Evolutionary conservation across 2,888 invertebrate species (phyloP).

Genomic region (Lycia hirtaria): DNA sequence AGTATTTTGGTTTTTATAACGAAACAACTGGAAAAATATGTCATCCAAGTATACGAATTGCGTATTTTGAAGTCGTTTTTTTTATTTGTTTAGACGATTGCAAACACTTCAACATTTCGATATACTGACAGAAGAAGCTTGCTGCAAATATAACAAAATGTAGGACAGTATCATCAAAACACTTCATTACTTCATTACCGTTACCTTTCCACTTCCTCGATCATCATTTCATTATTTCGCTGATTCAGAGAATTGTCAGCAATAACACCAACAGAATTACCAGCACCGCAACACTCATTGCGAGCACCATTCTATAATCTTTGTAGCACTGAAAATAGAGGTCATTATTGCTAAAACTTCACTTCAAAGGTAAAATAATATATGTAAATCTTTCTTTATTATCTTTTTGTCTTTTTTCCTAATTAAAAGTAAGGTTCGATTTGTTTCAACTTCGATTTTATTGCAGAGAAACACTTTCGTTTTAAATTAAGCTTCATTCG

Average conservation of each 20-base stretch:
- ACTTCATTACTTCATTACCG: no score
- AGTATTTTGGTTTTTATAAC: no score
- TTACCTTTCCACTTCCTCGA: no score
- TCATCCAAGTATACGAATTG: no score
- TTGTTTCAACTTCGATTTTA: constrained; percentile 56
- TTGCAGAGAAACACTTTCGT: constrained; percentile 32
- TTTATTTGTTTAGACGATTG: no score
- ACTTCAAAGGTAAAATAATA: constrained; percentile 4
- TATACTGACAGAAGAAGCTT: no score
- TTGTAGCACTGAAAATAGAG: neutral
- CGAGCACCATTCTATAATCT: neutral
- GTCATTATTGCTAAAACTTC: neutral
- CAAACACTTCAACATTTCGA: no score
- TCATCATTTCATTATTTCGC: no score
- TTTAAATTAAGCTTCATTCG: constrained; percentile 15
- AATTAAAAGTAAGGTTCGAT: constrained; percentile 59
- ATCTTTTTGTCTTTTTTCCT: constrained; percentile 22
- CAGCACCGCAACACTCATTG: neutral
- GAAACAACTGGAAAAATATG: no score
- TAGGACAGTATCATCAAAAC: no score
- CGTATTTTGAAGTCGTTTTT: no score
- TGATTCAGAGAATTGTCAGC: constrained; percentile 8
- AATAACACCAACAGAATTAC: constrained; percentile 5
- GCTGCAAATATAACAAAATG: no score
- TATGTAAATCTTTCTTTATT: constrained; percentile 8